Evolutionary conservation across 2,888 invertebrate genomes (phyloP).

Genomic region (Halictus quadricinctus): DNA sequence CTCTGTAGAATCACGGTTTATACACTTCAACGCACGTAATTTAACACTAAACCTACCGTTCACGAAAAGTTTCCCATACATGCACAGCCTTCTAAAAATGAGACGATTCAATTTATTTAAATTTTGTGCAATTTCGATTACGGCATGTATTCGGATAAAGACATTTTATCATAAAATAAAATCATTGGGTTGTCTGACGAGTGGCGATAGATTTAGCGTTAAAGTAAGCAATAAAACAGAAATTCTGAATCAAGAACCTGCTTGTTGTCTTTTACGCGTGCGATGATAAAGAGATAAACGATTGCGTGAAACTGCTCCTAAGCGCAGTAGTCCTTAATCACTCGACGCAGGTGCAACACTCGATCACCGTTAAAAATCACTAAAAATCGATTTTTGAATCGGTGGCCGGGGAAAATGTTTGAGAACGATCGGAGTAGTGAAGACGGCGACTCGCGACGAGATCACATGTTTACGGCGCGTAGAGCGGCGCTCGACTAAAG

Average conservation of each 20-base stretch:
- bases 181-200: background rate
- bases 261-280: no score
- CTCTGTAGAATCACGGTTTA: background rate
- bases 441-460: conserved; percentile 22
- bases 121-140: background rate
- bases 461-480: conserved; percentile 71
- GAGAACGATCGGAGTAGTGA: background rate
- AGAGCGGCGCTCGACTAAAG: conserved; percentile 77
- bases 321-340: background rate
- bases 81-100: background rate
- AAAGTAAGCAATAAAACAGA: background rate
- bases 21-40: background rate
- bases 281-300: background rate
- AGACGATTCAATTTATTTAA: background rate
- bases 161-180: background rate
- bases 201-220: background rate
- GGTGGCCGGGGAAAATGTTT: background rate
- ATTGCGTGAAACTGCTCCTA: background rate
- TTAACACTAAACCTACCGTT: background rate
- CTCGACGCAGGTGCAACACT: background rate
- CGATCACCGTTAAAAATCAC: background rate
- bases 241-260: background rate
- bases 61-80: background rate
- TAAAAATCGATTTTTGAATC: background rate
- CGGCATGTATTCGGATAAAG: background rate